These are phyloP conservation scores for Spermophilus dauricus DNA, from an alignment of 2,113 vertebrate species.

Conservation along the genomic window DNA sequence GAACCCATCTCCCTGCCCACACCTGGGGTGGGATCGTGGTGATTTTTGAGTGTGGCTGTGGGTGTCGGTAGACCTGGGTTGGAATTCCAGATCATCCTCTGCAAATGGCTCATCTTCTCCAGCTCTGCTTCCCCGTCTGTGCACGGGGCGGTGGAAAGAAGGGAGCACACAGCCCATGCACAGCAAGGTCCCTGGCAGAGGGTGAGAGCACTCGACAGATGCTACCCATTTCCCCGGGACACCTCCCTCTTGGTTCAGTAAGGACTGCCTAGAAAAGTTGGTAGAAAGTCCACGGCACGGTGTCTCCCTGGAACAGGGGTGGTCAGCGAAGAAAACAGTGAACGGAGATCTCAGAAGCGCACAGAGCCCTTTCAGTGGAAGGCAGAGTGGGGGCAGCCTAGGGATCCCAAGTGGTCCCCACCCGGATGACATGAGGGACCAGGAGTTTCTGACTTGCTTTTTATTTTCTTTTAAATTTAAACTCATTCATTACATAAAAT, in stretches of 20 bases:
- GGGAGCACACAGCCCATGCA: background rate
- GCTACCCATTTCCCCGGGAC: background rate
- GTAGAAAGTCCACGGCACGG: background rate
- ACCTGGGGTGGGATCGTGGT: background rate
- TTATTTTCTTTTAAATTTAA: background rate
- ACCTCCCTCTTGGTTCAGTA: background rate
- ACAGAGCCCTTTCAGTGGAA: background rate
- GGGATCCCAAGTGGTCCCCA: background rate
- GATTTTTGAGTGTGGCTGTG: background rate
- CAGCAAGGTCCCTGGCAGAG: too few relatives aligned
- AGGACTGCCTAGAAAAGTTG: background rate
- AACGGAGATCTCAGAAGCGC: background rate
- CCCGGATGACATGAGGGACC: background rate
- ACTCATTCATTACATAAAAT: conserved; percentile 31
- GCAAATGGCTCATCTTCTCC: background rate
- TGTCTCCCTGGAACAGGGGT: background rate
- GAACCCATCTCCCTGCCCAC: background rate
- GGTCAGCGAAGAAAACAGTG: background rate
- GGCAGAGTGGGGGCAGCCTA: background rate
- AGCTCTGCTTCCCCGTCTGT: background rate
- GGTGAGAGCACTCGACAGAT: background rate
- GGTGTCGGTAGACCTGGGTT: background rate
- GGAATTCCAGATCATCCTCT: background rate
- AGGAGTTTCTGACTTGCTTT: background rate
- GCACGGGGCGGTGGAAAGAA: background rate